Evolutionary conservation across 2,888 invertebrate genomes (phyloP), one percentile per base, ranked within the genome.

Genomic region (Seladonia tumulorum): DNA sequence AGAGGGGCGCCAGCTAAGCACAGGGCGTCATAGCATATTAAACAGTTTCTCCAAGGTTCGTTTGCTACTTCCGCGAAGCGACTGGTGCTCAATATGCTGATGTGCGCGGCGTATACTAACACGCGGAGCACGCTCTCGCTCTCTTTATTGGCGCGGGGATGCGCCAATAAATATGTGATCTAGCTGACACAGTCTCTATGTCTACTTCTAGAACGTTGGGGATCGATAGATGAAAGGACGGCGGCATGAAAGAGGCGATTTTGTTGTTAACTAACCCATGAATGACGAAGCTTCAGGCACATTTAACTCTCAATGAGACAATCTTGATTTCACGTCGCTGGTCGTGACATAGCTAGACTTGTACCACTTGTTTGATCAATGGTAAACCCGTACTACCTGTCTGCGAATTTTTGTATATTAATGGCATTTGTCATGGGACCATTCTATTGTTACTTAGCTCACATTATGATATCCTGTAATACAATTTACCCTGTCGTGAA

Each of bases 1-100:
- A 93, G 89, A 95, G 95, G 95, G 96, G 93, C 90, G 95, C 95
- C 87, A 90, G 84, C 91, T 92, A 92, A 90, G 93, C 92, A 92
- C 91, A 92, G 87, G 70, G 88, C 89, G 91, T 88, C 89, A 87
- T 90, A 84, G 89, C 90, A 91, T 91, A 92, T 92, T 91, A 91
- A 92, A 94, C 93, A 90, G 94, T 92, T 94, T 93, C 63, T 63
- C 94, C 91, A 93, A 92, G 92, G 93, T 86, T 88, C 83, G 84
- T 79, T 85, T 87, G 84, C 78, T 74, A 84, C 70, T 68, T 78
- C 73, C 81, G 57, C 47, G 45, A 29, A 49, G 66, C 71, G 78
- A 42, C 75, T 81, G 57, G 74, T 75, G 77, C 80, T 76, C 77
- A 60, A 72, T 73, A 86, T 85, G 71, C 84, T 47, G 63, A 35